A percentile compares a stretch with the other conserved stretches of the same genome.
Conservation (phyloP, 1,140 invertebrate genomes). For the Riptortus pedestris region DNA sequence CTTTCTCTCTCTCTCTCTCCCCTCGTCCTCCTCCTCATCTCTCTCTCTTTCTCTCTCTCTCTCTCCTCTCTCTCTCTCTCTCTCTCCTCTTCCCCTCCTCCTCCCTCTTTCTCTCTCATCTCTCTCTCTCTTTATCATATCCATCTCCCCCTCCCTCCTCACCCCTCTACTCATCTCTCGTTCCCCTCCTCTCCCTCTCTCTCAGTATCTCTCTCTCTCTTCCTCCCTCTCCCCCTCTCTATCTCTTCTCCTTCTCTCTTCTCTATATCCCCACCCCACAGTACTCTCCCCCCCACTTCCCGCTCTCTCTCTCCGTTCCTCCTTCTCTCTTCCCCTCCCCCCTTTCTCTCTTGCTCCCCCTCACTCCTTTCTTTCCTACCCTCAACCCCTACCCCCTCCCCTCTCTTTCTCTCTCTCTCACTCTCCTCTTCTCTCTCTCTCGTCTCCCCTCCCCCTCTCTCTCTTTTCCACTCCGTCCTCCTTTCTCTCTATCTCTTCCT, state of each 20-base stretch:
- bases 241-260: neutral
- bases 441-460: neutral
- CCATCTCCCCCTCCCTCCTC: neutral
- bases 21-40: no score
- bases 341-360: neutral
- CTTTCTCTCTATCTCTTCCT: neutral
- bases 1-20: slow-evolving; percentile 13
- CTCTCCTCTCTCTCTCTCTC: slow-evolving; percentile 13
- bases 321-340: neutral
- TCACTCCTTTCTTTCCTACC: neutral
- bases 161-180: neutral
- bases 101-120: no score
- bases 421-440: neutral
- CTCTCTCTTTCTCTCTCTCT: slow-evolving; percentile 15
- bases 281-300: neutral
- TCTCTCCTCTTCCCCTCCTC: neutral
- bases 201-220: neutral
- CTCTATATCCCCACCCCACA: neutral
- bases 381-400: neutral
- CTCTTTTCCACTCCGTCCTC: neutral
- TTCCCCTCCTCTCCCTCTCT: neutral
- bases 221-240: neutral
- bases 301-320: neutral
- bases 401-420: neutral
- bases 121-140: slow-evolving; percentile 7